Conservation (phyloP, 2,113 vertebrate genomes). For the Montifringilla adamsi region DNA sequence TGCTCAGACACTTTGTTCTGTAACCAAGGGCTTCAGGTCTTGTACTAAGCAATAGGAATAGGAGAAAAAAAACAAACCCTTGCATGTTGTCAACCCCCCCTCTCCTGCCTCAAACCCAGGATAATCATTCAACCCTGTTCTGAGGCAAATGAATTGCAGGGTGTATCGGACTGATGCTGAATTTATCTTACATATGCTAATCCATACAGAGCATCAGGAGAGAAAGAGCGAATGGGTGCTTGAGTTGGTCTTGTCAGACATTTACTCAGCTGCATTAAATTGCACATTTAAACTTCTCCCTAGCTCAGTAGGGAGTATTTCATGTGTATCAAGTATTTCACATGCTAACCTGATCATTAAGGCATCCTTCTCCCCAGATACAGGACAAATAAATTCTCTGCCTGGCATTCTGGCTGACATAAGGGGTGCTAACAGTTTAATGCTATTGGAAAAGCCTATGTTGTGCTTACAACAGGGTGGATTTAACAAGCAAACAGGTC, state of each 20-base stretch:
- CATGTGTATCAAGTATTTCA: conserved; percentile 22
- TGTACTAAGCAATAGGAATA: conserved; percentile 17
- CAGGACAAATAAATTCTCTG: background rate
- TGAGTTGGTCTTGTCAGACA: conserved; percentile 17
- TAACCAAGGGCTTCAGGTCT: conserved; percentile 65
- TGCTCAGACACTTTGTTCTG: conserved; percentile 67
- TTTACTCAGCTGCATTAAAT: conserved; percentile 46
- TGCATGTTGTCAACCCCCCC: background rate
- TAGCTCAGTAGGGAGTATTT: background rate
- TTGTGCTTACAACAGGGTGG: background rate
- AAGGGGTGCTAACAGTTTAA: background rate
- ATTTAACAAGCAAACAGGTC: background rate
- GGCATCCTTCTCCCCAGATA: background rate
- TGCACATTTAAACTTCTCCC: conserved; percentile 28
- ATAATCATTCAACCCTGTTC: background rate
- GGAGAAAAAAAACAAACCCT: background rate
- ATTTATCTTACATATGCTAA: conserved; percentile 36
- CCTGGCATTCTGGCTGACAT: background rate
- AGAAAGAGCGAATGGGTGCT: background rate
- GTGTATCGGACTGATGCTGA: background rate
- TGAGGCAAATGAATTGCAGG: background rate
- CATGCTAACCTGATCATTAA: conserved; percentile 15
- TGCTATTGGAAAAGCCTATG: background rate
- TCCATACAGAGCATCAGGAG: background rate
- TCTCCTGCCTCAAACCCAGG: background rate